These are phyloP conservation scores for Capitella teleta DNA, from an alignment of 1,140 invertebrate species.

Conservation along the genomic window DNA sequence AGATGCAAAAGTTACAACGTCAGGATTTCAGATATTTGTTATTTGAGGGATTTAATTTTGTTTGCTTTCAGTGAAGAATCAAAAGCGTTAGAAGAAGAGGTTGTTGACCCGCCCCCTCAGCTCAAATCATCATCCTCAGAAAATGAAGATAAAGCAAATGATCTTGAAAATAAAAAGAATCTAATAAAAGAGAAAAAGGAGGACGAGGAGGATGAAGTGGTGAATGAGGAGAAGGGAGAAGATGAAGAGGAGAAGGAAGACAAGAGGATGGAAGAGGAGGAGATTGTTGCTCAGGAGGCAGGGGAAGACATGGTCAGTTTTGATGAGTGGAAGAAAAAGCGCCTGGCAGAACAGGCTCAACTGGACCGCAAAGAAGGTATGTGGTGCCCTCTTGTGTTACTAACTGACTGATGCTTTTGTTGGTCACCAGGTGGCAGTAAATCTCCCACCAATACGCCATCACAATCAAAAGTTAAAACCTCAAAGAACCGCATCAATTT, in stretches of 20 bases:
- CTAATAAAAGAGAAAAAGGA: neutral
- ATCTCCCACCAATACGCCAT: neutral
- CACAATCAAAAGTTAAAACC: neutral
- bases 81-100: no score
- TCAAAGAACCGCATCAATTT: constrained; percentile 56
- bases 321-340: constrained; percentile 85
- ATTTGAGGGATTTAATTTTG: no score
- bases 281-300: neutral
- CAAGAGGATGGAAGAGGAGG: neutral
- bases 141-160: no score
- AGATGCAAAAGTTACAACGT: no score
- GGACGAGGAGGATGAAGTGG: neutral
- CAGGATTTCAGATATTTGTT: no score
- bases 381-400: no score
- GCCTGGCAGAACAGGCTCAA: constrained; percentile 54
- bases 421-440: constrained; percentile 10
- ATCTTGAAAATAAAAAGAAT: no score
- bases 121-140: no score
- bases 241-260: neutral
- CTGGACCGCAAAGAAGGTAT: constrained; percentile 56
- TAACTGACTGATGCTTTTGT: no score
- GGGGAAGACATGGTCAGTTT: constrained; percentile 71
- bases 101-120: no score
- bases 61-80: no score
- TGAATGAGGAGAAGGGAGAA: neutral